Percentiles rank a stretch among this genome's conserved stretches.
These are phyloP conservation scores for Drosophila fuyamai DNA, from an alignment of 1,140 invertebrate genomes.

Conservation along the genomic window DNA sequence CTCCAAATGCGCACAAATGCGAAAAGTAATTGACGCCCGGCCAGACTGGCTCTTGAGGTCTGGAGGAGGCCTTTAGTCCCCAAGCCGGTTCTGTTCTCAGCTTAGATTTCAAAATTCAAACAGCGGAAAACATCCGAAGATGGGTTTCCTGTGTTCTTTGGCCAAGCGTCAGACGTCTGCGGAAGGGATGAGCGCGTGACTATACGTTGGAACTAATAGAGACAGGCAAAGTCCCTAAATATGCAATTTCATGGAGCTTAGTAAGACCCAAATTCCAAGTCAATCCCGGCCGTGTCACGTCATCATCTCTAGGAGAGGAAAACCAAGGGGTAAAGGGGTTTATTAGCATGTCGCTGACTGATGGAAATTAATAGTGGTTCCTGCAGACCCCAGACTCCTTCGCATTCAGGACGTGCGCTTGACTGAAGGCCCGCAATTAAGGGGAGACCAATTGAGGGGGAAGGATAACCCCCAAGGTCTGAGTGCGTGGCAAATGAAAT, in stretches of 20 bases:
- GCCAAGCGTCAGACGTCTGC: slow-evolving; percentile 16
- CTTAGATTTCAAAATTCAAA: slow-evolving; percentile 81
- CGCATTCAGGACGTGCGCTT: slow-evolving; percentile 36
- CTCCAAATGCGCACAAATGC: slow-evolving; percentile 81
- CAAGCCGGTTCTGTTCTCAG: slow-evolving; percentile 59
- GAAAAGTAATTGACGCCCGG: slow-evolving; percentile 77
- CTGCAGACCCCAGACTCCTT: slow-evolving; percentile 1
- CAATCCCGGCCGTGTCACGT: slow-evolving; percentile 14
- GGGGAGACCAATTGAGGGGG: slow-evolving; percentile 26
- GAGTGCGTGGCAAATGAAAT: slow-evolving; percentile 58
- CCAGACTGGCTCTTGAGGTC: slow-evolving; percentile 10
- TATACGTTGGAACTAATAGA: background rate
- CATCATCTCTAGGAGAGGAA: slow-evolving; percentile 8
- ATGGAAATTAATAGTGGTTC: slow-evolving; percentile 70
- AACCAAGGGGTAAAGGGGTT: slow-evolving; percentile 37
- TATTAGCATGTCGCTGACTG: slow-evolving; percentile 73
- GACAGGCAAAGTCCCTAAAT: slow-evolving; percentile 4
- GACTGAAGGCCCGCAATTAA: slow-evolving; percentile 53
- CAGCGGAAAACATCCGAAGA: slow-evolving; percentile 76
- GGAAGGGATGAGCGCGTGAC: slow-evolving; percentile 28
- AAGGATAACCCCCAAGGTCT: slow-evolving; percentile 4
- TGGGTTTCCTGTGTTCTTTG: slow-evolving; percentile 57
- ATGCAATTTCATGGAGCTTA: background rate
- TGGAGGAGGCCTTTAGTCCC: slow-evolving; percentile 20
- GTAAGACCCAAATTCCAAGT: background rate